Base-by-base conservation (phyloP, 2,888 invertebrate species). In the Beris morrisii region DNA sequence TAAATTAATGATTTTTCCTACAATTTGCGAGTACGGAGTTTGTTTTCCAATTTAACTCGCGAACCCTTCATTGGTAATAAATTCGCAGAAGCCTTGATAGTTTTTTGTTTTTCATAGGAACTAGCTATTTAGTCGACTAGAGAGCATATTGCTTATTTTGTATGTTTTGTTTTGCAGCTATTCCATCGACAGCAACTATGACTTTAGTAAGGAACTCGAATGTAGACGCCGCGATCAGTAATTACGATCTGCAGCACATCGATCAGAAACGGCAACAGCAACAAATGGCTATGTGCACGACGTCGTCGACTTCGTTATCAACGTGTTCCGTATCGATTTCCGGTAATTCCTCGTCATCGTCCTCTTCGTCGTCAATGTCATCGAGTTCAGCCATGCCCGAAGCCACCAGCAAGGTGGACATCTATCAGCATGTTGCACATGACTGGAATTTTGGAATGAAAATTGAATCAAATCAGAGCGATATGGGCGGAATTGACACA, bases 371-470 rank as follows among this genome's bases (percentile, higher is more conserved):
- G 31, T n/a, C 9, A 5, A 31, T 32, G 7, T n/a, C n/a, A 12
- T 22, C 65, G 28, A 5, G 6, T 5, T 13, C 32, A 11, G 5
- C 48, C 12, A 13, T 7, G 11, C 28, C 55, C 31, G 45, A 55
- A 45, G 32, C 28, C 11, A 22, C 31, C 2, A 28, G 54, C 4
- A 64, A 64, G 54, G 70, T 71, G 22, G 78, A 78, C 67, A 76
- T 80, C 71, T 79, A 77, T 69, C 78, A 78, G 67, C 77, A 80
- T 70, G 77, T 79, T 12, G 78, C 77, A 61, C 79, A 80, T 69
- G 79, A 80, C 72, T 80, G 79, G 79, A 79, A 80, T 73, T 80
- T 80, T 64, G 79, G 80, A n/a, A 57, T 72, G 6, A 73, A 72
- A 65, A 57, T 64, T 38, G 69, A 69, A 53, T 28, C 46, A 6